Base-by-base conservation (phyloP, 2,888 invertebrate genomes). In the Encarsia formosa region DNA sequence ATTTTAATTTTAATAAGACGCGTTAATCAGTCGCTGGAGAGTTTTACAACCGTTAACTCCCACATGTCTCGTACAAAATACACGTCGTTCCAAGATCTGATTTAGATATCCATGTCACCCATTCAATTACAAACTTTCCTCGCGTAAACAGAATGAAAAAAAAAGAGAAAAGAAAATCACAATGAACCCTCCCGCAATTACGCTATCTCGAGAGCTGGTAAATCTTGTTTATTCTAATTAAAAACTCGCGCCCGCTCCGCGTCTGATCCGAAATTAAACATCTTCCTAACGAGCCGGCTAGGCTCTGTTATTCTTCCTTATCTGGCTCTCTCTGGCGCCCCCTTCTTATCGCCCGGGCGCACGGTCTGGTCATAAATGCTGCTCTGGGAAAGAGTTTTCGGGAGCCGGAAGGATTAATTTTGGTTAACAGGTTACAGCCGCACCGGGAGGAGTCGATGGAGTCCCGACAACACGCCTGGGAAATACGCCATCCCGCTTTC, bases 391-490 rank as follows among this genome's bases (percentile, higher is more conserved):
- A 22, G 8, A 39, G 13, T 39, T 23, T n/a, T 16, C 26, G 31
- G 32, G 31, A 19, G 20, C 42, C 40, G 42, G 38, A 55, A 54
- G 62, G 65, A 66, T 67, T 68, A 69, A 68, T 67, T 68, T 66
- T 57, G 63, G 65, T 61, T 64, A 68, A 67, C 65, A 66, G 63
- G 63, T 66, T 66, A 69, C 65, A 65, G 65, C 54, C 64, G 64
- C 64, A 51, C 47, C 54, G 68, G 69, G 69, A 69, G 58, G 56
- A 11, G 58, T 54, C 57, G 49, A 47, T 54, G 53, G 52, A 53
- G 53, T 2, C 34, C 34, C 58, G 64, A 69, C 67, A 65, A 65
- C 63, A 62, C 69, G 46, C 65, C 54, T 60, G 69, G 69, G 68
- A 69, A 68, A 68, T 69, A 66, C 60, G 59, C 59, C n/a, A n/a